A percentile compares a stretch with the other conserved stretches of the same genome.
Evolutionary conservation across 2,113 vertebrate species (phyloP).

Genomic region (Cyphomyrus plagiostoma): DNA sequence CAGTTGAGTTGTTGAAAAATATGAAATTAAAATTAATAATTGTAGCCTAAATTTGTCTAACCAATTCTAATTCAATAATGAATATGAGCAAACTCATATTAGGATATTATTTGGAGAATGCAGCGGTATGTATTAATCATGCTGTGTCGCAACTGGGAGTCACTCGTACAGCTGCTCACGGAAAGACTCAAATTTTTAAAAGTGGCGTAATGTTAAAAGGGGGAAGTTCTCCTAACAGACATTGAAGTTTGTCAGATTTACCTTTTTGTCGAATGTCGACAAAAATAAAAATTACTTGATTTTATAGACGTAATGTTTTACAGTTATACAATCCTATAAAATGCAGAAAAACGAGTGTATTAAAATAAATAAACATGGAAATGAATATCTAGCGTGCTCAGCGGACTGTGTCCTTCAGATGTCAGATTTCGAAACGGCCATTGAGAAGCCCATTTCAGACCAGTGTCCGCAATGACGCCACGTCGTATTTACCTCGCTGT

Average conservation of each 20-base stretch:
- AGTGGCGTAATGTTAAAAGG: not conserved
- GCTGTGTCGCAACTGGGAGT: not conserved
- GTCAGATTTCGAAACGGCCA: not conserved
- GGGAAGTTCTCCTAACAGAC: not conserved
- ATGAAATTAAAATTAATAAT: not conserved
- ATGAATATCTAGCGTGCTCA: not conserved
- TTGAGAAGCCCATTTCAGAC: not conserved
- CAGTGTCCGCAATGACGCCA: not conserved
- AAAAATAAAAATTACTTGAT: not conserved
- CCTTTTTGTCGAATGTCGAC: not conserved
- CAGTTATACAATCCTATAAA: not conserved
- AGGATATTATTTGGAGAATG: not conserved
- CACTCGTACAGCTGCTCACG: not conserved
- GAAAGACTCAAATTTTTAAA: not conserved
- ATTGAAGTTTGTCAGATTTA: not conserved
- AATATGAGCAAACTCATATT: not conserved
- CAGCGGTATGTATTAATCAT: not conserved
- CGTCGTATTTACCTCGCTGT: not conserved
- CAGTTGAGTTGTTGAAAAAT: not conserved
- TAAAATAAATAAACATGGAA: not conserved
- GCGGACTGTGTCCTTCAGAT: not conserved
- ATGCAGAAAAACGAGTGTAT: not conserved
- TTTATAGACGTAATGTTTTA: not conserved
- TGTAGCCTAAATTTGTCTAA: not conserved
- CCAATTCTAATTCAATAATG: not conserved